phyloP scores from a whole-genome alignment of 2,888 invertebrate species.

The Monochamus alternatus region DNA sequence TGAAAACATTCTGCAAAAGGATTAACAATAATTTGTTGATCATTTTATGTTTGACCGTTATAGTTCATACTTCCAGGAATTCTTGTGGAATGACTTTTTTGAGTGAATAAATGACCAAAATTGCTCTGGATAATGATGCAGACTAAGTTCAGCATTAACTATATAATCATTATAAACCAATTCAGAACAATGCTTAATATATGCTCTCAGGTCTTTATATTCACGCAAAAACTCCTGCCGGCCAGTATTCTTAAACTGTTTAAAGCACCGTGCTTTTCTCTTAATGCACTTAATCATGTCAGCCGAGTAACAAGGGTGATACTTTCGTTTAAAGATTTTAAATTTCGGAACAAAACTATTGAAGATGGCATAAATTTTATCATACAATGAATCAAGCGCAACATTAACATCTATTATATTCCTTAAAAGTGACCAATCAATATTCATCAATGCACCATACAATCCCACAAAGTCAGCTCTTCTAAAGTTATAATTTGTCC shows the following conservation, averaged over 20 bases:
- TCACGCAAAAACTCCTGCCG: neutral
- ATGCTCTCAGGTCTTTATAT: neutral
- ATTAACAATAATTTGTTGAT: neutral
- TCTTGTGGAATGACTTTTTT: neutral
- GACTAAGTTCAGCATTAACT: neutral
- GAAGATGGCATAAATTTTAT: neutral
- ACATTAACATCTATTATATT: neutral
- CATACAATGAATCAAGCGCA: neutral
- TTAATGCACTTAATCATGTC: neutral
- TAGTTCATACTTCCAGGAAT: neutral
- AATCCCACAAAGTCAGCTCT: neutral
- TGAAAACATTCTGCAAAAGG: neutral
- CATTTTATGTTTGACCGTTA: no score
- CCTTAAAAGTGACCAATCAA: neutral
- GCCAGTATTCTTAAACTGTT: neutral
- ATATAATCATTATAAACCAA: neutral
- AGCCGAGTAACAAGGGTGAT: neutral
- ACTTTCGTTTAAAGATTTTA: neutral
- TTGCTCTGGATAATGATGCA: neutral
- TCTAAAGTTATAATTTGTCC: neutral
- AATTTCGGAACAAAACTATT: neutral
- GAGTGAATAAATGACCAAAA: neutral
- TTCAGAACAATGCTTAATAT: neutral
- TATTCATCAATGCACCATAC: no score
- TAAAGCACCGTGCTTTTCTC: neutral